Percentiles rank a stretch among this genome's conserved stretches.
These are phyloP conservation scores for Oryzias curvinotus DNA, from an alignment of 2,113 vertebrate genomes.

Conservation along the genomic window DNA sequence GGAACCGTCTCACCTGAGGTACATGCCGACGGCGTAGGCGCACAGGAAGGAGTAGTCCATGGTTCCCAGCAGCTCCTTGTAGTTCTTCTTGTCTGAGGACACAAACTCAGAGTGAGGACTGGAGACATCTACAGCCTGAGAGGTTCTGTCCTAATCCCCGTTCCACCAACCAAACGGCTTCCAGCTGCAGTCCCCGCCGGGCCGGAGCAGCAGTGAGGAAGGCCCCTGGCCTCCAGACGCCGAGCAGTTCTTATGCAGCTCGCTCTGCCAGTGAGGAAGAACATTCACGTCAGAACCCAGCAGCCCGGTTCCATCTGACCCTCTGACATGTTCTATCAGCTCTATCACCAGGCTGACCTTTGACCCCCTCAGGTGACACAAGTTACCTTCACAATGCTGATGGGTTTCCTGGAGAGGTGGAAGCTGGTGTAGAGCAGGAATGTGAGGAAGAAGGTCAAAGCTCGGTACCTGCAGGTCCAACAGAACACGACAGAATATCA, in stretches of 20 bases:
- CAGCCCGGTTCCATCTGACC: too few relatives aligned
- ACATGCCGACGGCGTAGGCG: slow-evolving; percentile 94
- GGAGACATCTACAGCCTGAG: background rate
- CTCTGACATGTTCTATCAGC: too few relatives aligned
- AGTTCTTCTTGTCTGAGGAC: slow-evolving; percentile 86
- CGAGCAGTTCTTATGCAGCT: slow-evolving; percentile 92
- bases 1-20: slow-evolving; percentile 83
- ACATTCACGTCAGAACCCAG: too few relatives aligned
- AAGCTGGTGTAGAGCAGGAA: slow-evolving; percentile 92
- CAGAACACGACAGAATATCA: background rate
- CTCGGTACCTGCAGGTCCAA: slow-evolving; percentile 82
- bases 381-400: slow-evolving; percentile 93
- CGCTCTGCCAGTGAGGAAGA: slow-evolving; percentile 76
- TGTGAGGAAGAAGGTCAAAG: slow-evolving; percentile 86
- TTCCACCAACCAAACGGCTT: slow-evolving; percentile 86
- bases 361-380: background rate
- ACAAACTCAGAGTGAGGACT: background rate
- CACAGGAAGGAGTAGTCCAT: slow-evolving; percentile 95
- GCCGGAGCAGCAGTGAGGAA: slow-evolving; percentile 51
- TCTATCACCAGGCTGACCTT: too few relatives aligned
- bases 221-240: slow-evolving; percentile 24
- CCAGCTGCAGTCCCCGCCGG: slow-evolving; percentile 86
- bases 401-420: slow-evolving; percentile 94
- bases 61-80: slow-evolving; percentile 88
- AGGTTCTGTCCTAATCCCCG: too few relatives aligned